These are phyloP conservation scores for Chloebia gouldiae DNA, from an alignment of 2,113 vertebrate species.

Conservation along the genomic window DNA sequence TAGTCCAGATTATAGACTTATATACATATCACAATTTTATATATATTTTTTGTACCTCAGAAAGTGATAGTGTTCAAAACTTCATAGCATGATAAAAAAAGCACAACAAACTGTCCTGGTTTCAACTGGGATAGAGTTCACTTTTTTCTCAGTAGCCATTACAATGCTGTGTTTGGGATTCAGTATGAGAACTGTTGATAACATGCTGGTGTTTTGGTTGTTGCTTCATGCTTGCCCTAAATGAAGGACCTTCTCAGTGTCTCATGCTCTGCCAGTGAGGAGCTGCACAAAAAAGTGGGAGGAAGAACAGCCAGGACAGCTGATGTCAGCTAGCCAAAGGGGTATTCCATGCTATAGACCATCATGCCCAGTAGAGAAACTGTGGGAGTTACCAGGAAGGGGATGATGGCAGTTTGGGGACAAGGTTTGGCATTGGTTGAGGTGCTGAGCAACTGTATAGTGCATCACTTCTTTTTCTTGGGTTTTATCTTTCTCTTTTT, in stretches of 20 bases:
- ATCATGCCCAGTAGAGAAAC: not conserved
- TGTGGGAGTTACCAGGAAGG: not conserved
- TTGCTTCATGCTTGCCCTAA: not conserved
- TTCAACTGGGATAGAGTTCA: accelerated
- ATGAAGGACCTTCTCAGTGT: not conserved
- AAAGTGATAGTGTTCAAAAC: not conserved
- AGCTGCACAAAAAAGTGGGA: not conserved
- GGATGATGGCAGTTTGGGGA: accelerated
- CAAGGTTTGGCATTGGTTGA: not conserved
- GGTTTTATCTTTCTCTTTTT: not conserved
- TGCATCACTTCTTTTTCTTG: not conserved
- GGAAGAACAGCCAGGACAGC: not conserved
- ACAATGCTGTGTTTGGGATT: not conserved
- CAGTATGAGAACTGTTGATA: not conserved
- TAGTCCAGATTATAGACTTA: not conserved
- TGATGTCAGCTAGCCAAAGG: not conserved
- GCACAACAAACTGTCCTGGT: not conserved
- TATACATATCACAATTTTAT: not conserved
- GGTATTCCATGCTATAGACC: not conserved
- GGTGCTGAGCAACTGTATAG: not conserved
- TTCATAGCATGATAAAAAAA: not conserved
- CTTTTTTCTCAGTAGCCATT: not conserved
- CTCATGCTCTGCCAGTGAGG: not conserved
- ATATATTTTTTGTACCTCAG: not conserved
- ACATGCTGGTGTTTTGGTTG: not conserved